A percentile compares a stretch with the other conserved stretches of the same genome.
phyloP scores from a whole-genome alignment of 2,113 vertebrate genomes.

The Todiramphus saurophagus region DNA sequence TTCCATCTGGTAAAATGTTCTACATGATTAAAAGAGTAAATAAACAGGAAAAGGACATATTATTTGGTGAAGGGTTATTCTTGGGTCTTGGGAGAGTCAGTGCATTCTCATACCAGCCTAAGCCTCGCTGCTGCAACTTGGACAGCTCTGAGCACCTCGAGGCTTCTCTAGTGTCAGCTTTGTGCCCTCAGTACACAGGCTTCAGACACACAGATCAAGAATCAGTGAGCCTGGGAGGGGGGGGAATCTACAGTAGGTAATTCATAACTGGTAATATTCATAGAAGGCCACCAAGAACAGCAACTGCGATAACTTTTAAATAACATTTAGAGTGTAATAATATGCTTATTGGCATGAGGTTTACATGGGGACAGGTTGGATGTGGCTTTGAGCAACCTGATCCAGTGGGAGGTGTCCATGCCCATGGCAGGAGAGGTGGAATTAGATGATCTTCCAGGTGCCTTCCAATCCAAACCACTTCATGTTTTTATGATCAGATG shows the following conservation, averaged over 20 bases:
- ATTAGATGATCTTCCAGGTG: not conserved
- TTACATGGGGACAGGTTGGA: not conserved
- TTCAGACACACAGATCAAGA: not conserved
- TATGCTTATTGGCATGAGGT: not conserved
- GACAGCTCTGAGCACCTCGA: not conserved
- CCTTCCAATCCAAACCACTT: not conserved
- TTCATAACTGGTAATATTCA: not conserved
- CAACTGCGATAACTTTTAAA: not conserved
- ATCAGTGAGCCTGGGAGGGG: not conserved
- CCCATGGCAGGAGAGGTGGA: not conserved
- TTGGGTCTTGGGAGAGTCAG: not conserved
- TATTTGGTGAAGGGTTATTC: not conserved
- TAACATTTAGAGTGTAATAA: not conserved
- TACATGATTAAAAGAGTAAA: not conserved
- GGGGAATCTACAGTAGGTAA: not conserved
- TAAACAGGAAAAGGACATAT: not conserved
- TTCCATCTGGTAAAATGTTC: not conserved
- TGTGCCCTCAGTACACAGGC: not conserved
- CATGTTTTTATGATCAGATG: not conserved
- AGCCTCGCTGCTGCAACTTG: not conserved
- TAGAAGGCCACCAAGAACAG: not conserved
- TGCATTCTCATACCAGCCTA: not conserved
- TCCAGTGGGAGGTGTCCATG: not conserved
- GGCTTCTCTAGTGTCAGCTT: not conserved
- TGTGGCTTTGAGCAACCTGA: not conserved